phyloP scores from a whole-genome alignment of 1,140 invertebrate species.

The Lycorma delicatula region DNA sequence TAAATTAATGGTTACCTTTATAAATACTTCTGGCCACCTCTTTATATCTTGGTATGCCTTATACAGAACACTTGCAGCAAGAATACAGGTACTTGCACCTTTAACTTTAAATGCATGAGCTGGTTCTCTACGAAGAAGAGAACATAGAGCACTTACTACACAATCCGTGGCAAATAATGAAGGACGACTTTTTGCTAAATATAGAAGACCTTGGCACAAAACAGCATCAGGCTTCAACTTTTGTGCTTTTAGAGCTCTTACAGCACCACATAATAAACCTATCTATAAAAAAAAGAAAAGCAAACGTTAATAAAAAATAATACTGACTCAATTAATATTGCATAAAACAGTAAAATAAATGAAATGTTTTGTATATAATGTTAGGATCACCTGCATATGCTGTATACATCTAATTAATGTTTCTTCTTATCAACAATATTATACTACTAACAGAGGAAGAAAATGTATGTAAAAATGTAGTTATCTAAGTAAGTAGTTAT shows the following conservation, averaged over 20 bases:
- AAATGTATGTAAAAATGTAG: too few species aligned
- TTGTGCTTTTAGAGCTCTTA: conserved; percentile 54
- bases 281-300: conserved; percentile 30
- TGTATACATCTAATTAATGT: too few species aligned
- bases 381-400: too few species aligned
- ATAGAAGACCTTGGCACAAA: conserved; percentile 67
- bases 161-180: conserved; percentile 70
- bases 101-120: conserved; percentile 62
- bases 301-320: background rate
- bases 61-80: conserved; percentile 79
- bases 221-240: conserved; percentile 72
- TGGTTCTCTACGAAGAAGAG: conserved; percentile 68
- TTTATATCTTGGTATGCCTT: conserved; percentile 67
- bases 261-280: conserved; percentile 46
- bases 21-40: conserved; percentile 69
- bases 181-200: conserved; percentile 71
- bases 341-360: too few species aligned
- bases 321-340: background rate
- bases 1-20: conserved; percentile 47
- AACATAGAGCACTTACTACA: conserved; percentile 69
- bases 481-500: too few species aligned
- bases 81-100: conserved; percentile 70
- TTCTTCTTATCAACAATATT: too few species aligned
- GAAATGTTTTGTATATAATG: too few species aligned
- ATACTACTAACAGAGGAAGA: too few species aligned